These are phyloP conservation scores for Scarus forsteni DNA, from an alignment of 2,797 vertebrate species.

Conservation along the genomic window DNA sequence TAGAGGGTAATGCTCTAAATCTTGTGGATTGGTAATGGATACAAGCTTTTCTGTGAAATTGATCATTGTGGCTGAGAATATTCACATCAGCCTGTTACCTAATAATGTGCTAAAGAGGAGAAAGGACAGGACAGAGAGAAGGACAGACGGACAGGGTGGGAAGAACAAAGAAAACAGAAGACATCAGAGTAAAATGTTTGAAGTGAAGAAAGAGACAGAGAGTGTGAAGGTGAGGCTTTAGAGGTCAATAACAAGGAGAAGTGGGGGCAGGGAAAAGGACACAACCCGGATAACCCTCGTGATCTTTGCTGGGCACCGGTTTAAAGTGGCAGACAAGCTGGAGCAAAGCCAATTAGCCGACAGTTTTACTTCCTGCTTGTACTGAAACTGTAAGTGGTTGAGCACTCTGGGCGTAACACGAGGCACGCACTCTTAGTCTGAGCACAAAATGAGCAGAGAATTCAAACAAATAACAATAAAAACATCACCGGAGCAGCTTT, in stretches of 20 bases:
- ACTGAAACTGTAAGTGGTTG: conserved; percentile 54
- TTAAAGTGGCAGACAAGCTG: conserved; percentile 67
- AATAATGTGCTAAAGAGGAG: conserved; percentile 43
- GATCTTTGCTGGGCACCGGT: conserved; percentile 42
- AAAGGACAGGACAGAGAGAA: conserved; percentile 29
- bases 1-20: conserved; percentile 43
- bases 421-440: not conserved
- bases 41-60: conserved; percentile 65
- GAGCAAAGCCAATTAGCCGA: conserved; percentile 80
- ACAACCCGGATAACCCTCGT: conserved; percentile 58
- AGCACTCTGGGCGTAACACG: not conserved
- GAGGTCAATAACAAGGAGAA: conserved; percentile 6
- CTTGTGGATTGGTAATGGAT: conserved; percentile 62
- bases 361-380: conserved; percentile 57
- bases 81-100: conserved; percentile 63
- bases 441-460: not conserved
- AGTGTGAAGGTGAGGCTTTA: conserved; percentile 6
- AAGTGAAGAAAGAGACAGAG: not conserved
- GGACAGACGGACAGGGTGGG: conserved; percentile 19
- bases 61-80: conserved; percentile 34
- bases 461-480: not conserved
- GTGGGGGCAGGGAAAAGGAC: conserved; percentile 25
- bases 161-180: conserved; percentile 7
- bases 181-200: not conserved
- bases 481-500: not conserved